Base-by-base conservation (phyloP, 2,888 invertebrate genomes). In the Drosophila paucipuncta region DNA sequence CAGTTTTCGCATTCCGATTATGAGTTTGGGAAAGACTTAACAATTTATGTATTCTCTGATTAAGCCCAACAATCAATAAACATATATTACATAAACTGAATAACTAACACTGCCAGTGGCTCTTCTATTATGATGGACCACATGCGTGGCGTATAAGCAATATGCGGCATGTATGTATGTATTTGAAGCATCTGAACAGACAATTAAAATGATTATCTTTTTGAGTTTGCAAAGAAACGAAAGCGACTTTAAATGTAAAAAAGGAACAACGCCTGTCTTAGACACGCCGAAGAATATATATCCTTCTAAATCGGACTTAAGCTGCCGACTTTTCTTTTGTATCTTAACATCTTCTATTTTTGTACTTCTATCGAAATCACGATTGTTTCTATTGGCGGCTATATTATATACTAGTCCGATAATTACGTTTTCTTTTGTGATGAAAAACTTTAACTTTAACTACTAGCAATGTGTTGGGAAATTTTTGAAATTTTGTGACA, bases 161-260 rank as follows among this genome's bases (percentile, higher is more conserved):
- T 1, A 31, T 31, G 9, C 4, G 39, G 39, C 39, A 9, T 39
- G 18, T 4, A 39, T 39, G 18, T 4, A 39, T n/a, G 4, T 7
- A 16, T 18, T 18, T 39, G 18, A 9, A 39, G 7, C 43, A 22
- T 13, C 13, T 7, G 1, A 13, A 22, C 43, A 43, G 22, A 2
- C 22, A 22, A 22, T 13, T 13, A 13, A 4, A 22, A 1, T 0
- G 0, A 13, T 11, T 1, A 11, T 10, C 10, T 10, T n/a, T 10
- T 41, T 22, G n/a, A n/a, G n/a, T n/a, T n/a, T 11, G 2, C 4
- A n/a, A 41, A 2, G 11, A 22, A 13, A 6, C 13, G 13, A 43
- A 22, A 1, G 22, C 4, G 1, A 0, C 13, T 16, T 22, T 16
- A 4, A 7, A 16, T 22, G 16, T 4, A 13, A 47, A 22, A 43